A percentile compares a stretch with the other conserved stretches of the same genome.
phyloP scores from a whole-genome alignment of 2,113 vertebrate genomes.

The Henicopernis longicauda region DNA sequence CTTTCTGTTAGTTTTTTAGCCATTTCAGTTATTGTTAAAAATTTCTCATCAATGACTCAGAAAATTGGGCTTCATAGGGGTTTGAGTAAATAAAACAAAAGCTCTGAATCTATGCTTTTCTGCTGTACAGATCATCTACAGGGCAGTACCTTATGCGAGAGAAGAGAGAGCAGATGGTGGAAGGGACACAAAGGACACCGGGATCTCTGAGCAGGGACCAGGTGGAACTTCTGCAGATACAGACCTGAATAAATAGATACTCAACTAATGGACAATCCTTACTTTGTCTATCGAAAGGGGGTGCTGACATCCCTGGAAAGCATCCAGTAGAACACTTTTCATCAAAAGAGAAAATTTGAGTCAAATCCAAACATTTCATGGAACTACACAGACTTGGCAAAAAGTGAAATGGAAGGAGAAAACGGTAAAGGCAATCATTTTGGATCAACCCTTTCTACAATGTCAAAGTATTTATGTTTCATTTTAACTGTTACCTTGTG shows the following conservation, averaged over 20 bases:
- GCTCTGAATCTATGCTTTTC: background rate
- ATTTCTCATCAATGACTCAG: background rate
- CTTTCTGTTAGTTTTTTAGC: accelerated
- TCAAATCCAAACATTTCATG: background rate
- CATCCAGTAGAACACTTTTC: background rate
- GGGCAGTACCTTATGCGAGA: too few species aligned
- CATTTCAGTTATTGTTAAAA: background rate
- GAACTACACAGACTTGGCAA: background rate
- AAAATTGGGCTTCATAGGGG: background rate
- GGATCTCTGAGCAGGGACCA: background rate
- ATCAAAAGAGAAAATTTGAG: background rate
- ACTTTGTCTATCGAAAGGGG: background rate
- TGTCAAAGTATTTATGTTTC: slow-evolving; percentile 24
- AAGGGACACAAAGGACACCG: background rate
- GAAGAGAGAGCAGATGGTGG: background rate
- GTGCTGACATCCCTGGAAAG: background rate
- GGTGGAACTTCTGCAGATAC: background rate
- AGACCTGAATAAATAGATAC: background rate
- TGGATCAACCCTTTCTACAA: background rate
- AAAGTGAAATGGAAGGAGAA: background rate
- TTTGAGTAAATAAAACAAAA: background rate
- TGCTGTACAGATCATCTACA: background rate
- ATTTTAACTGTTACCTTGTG: background rate
- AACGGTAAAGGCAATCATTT: background rate
- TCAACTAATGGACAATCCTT: background rate